Percentiles rank a stretch among this genome's conserved stretches.
Conservation (phyloP, 2,888 invertebrate genomes). For the Macrostomum cliftonense region DNA sequence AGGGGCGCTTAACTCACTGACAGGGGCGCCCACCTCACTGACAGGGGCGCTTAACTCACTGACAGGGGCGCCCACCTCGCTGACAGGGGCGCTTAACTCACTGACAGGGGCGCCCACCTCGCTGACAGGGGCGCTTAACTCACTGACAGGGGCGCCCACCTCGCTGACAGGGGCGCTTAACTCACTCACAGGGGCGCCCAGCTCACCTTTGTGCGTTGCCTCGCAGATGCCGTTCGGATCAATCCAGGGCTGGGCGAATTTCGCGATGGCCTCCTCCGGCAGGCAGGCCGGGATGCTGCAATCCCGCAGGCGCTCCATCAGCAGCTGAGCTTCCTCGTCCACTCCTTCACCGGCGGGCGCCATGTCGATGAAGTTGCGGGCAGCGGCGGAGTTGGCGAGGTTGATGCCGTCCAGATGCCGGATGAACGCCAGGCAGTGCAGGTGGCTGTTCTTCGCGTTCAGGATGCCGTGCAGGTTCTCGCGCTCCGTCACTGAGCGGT, state of each 20-base stretch:
- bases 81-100: too few relatives aligned
- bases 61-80: too few relatives aligned
- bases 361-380: conserved; percentile 80
- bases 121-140: too few relatives aligned
- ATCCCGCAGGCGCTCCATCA: conserved; percentile 68
- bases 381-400: conserved; percentile 44
- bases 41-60: too few relatives aligned
- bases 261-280: conserved; percentile 14
- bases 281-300: conserved; percentile 53
- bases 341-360: conserved; percentile 46
- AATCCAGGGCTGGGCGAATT: conserved; percentile 3
- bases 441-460: conserved; percentile 76
- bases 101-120: too few relatives aligned
- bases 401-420: conserved; percentile 93
- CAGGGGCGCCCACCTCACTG: too few relatives aligned
- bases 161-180: too few relatives aligned
- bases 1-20: too few relatives aligned
- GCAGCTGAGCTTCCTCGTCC: conserved; percentile 74
- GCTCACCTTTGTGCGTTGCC: conserved; percentile 3
- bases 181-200: too few relatives aligned
- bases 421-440: conserved; percentile 74
- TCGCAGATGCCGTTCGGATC: conserved; percentile 1
- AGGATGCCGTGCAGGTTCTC: conserved; percentile 88
- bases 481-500: conserved; percentile 65
- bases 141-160: too few relatives aligned